Conservation (phyloP, 2,797 vertebrate species). For the Sebastes cheni region DNA sequence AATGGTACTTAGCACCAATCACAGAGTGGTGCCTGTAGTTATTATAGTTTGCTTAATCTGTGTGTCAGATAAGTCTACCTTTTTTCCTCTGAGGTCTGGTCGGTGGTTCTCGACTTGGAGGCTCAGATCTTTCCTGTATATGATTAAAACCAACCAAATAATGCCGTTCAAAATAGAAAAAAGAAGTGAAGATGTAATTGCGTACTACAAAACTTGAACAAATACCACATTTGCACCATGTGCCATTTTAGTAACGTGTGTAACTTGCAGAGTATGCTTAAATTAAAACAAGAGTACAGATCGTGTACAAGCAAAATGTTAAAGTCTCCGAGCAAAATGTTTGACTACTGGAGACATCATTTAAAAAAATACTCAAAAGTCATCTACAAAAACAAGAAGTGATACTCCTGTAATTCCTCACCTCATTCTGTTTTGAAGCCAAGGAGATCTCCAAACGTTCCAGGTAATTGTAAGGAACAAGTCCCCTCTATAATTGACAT, state of each 20-base stretch:
- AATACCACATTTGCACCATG: not conserved
- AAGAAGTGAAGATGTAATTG: not conserved
- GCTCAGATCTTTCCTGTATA: slow-evolving; percentile 34
- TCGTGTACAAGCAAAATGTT: not conserved
- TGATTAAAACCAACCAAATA: slow-evolving; percentile 6
- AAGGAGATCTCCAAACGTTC: slow-evolving; percentile 87
- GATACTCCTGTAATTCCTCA: slow-evolving; percentile 17
- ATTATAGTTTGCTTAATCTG: not conserved
- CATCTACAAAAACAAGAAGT: not conserved
- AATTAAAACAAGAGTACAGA: not conserved
- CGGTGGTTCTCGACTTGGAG: slow-evolving; percentile 70
- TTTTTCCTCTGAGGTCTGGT: slow-evolving; percentile 68
- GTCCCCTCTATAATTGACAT: slow-evolving; percentile 84
- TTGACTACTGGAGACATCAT: not conserved
- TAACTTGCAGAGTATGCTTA: not conserved
- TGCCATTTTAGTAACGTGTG: not conserved
- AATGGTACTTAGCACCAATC: not conserved
- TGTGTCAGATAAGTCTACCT: slow-evolving; percentile 36
- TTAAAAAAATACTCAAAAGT: not conserved
- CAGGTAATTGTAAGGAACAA: slow-evolving; percentile 95
- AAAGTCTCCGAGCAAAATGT: not conserved
- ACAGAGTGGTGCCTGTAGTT: not conserved
- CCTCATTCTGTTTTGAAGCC: slow-evolving; percentile 71
- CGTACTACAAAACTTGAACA: not conserved
- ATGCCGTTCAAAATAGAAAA: not conserved